Evolutionary conservation across 2,113 vertebrate genomes (phyloP), one percentile per base, ranked within the genome.

Genomic region (Ailuropoda melanoleuca): DNA sequence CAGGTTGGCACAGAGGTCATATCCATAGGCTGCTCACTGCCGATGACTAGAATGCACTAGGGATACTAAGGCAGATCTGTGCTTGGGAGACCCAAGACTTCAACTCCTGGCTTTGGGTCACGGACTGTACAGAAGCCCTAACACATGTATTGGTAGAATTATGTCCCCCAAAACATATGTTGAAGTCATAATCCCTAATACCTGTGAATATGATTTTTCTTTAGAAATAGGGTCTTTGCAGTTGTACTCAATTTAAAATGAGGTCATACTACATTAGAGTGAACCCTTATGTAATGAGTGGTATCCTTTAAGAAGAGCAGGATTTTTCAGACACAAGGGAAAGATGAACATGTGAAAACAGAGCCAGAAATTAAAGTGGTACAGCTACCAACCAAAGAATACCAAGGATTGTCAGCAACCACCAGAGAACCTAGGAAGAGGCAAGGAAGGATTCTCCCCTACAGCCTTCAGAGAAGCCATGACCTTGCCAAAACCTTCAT

Each of bases 41-140:
- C 37, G 34, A 0, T 39, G 78, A 26, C 0, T 43, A 43, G 13
- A 53, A 46, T 17, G 6, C 9, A 80, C 0, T 3, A 39, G 7
- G 53, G 46, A 66, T 15, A 50, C 12, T 1, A 24, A 82, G 11
- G 21, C 58, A 93, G 43, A 72, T 29, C 4, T 95, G 18, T 55
- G 34, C 55, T 64, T 62, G 18, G 24, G 74, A 91, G 58, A 64
- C 56, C 8, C 21, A 34, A 46, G 23, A 43, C 10, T 87, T 90
- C 53, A 93, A 6, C 18, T 50, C 9, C 11, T 53, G 11, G 26
- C 17, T 81, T 90, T 66, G 37, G 12, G 5, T 90, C 77, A 56
- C 48, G 34, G n/a, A 50, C 39, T n/a, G 50, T 19, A 3, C 34
- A 70, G 26, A 34, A 26, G 9, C 17, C 37, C 31, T 86, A n/a